phyloP scores from a whole-genome alignment of 2,113 vertebrate genomes.

The Dascyllus trimaculatus region DNA sequence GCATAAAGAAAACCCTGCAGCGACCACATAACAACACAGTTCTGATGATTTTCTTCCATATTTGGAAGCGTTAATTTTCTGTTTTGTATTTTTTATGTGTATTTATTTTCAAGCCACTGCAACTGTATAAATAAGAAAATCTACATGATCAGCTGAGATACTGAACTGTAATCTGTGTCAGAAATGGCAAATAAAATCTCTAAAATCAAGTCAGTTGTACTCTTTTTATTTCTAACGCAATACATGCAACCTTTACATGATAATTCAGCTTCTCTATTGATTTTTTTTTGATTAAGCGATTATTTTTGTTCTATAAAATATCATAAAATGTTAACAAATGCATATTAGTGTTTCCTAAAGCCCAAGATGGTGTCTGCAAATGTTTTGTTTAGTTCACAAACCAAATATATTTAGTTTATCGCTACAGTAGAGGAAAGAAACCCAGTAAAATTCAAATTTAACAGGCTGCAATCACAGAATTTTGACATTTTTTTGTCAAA shows the following conservation, averaged over 20 bases:
- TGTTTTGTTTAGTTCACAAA: too few species aligned
- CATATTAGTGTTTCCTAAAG: too few species aligned
- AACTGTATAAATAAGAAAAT: slow-evolving; percentile 66
- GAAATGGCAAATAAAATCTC: slow-evolving; percentile 78
- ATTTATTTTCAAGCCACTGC: slow-evolving; percentile 82
- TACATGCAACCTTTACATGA: not conserved
- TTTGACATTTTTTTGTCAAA: too few species aligned
- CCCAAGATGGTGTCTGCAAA: too few species aligned
- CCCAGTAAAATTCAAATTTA: too few species aligned
- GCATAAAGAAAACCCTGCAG: not conserved
- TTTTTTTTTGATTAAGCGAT: too few species aligned
- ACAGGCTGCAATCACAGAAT: too few species aligned
- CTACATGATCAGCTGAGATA: slow-evolving; percentile 66
- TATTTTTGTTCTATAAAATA: too few species aligned
- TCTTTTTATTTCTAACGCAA: not conserved
- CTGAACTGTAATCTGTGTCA: slow-evolving; percentile 73
- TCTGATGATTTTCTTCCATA: slow-evolving; percentile 83
- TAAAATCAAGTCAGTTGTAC: slow-evolving; percentile 5
- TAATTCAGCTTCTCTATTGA: too few species aligned
- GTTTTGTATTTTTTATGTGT: slow-evolving; percentile 77
- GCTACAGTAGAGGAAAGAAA: too few species aligned
- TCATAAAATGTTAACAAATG: too few species aligned
- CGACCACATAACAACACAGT: slow-evolving; percentile 62
- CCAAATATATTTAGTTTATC: too few species aligned
- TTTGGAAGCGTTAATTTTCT: slow-evolving; percentile 81